These are phyloP conservation scores for Xerus inauris DNA, from an alignment of 2,113 vertebrate genomes.

Conservation along the genomic window DNA sequence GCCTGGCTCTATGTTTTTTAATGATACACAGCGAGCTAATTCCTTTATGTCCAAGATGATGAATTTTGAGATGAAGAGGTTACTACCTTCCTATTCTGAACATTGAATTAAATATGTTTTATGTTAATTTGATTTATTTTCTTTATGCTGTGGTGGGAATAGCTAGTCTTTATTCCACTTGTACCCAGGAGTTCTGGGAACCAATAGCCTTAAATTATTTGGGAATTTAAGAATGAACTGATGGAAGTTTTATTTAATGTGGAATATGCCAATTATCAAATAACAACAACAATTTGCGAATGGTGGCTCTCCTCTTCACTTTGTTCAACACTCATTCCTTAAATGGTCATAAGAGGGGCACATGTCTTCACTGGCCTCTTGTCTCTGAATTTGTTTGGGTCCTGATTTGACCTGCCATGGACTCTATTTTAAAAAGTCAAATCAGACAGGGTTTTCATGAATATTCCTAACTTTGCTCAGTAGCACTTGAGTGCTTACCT, in stretches of 20 bases:
- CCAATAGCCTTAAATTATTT: neutral
- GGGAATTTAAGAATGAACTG: neutral
- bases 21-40: neutral
- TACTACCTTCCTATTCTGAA: neutral
- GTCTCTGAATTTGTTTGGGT: neutral
- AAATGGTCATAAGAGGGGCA: neutral
- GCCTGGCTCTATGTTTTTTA: too few species aligned
- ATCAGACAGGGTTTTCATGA: neutral
- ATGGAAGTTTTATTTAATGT: neutral
- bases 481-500: neutral
- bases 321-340: neutral
- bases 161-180: neutral
- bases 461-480: neutral
- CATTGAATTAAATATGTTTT: neutral
- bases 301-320: neutral
- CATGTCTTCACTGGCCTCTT: neutral
- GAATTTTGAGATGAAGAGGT: neutral
- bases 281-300: neutral
- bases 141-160: neutral
- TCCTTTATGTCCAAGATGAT: neutral
- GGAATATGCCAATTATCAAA: neutral
- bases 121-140: slow-evolving; percentile 39
- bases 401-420: neutral
- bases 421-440: neutral
- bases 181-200: neutral